Percentiles rank a stretch among this genome's conserved stretches.
phyloP scores from a whole-genome alignment of 1,140 invertebrate species.

The Chironomus striatipennis region DNA sequence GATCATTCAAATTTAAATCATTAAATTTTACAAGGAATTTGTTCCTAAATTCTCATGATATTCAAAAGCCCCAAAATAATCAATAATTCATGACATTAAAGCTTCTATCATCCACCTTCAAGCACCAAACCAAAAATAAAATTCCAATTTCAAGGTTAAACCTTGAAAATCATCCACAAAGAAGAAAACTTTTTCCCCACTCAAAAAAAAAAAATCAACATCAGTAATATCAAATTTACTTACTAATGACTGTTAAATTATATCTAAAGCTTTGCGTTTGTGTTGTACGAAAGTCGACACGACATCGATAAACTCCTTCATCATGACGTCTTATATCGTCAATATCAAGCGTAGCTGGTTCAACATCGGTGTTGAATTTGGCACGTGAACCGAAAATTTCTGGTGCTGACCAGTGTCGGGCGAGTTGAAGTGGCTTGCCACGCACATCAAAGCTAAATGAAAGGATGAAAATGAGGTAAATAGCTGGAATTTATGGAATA shows the following conservation, averaged over 20 bases:
- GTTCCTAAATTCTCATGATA: too few species aligned
- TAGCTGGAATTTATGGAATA: too few species aligned
- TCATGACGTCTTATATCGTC: conserved; percentile 60
- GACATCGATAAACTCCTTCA: conserved; percentile 69
- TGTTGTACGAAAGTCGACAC: conserved; percentile 74
- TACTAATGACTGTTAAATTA: conserved; percentile 73
- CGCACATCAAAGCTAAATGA: conserved; percentile 57
- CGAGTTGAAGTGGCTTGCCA: conserved; percentile 54
- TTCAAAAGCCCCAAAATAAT: too few species aligned
- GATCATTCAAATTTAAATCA: too few species aligned
- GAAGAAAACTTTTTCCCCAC: background rate
- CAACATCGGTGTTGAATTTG: conserved; percentile 55
- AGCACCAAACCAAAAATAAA: too few species aligned
- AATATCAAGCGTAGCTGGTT: conserved; percentile 56
- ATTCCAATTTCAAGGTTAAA: background rate
- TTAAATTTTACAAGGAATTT: too few species aligned
- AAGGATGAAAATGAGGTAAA: too few species aligned
- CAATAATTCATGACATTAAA: too few species aligned
- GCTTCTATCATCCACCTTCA: too few species aligned
- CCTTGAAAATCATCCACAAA: background rate
- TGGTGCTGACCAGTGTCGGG: conserved; percentile 59
- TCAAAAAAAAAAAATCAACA: too few species aligned
- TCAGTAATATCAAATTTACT: conserved; percentile 36
- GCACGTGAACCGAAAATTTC: conserved; percentile 63
- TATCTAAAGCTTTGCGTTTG: conserved; percentile 71